Evolutionary conservation across 2,113 vertebrate genomes (phyloP), one percentile per base, ranked within the genome.

Genomic region (Mesocricetus auratus): DNA sequence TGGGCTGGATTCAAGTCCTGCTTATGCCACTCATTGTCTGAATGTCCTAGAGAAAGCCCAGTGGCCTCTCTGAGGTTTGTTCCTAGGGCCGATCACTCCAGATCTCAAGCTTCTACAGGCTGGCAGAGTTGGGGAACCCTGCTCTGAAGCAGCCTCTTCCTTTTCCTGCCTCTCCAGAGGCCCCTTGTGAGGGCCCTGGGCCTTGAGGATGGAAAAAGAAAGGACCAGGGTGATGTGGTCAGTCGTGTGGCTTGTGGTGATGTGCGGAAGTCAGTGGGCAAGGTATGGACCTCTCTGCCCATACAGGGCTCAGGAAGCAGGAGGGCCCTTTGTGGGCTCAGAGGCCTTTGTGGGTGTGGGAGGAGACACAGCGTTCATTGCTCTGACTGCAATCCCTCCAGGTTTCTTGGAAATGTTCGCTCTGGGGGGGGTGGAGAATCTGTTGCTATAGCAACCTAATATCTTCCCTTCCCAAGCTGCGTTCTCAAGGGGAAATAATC

Each of bases 371-470:
- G 88, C 0, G 3, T 53, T 73, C 62, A 29, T n/a, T 0, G 0
- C 1, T 7, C 33, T 1, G 4, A 13, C 68, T 68, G 56, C 53
- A 69, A 11, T 78, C 92, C 69, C 42, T 19, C 15, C 56, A 86
- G 88, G n/a, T 90, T 91, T 91, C 89, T 29, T 69, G 66, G 79
- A 94, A 90, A 90, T 69, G 56, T 93, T 91, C 79, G 68, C 90
- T 87, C 13, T 1, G 39, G 66, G 86, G 36, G 31, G 22, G 10
- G 90, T 77, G 83, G 62, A 75, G 36, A 58, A 22, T 62, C 81
- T 19, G 53, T 96, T 92, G 64, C 62, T 81, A 75, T 90, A 50
- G 92, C 86, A 98, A 96, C 94, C 73, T 42, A 31, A 45, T 13
- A 10, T 91, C 94, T 93, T 47, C 42, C 39, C 16, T 60, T 47